These are phyloP conservation scores for Odontomyia ornata DNA, from an alignment of 2,888 invertebrate genomes.

Conservation along the genomic window DNA sequence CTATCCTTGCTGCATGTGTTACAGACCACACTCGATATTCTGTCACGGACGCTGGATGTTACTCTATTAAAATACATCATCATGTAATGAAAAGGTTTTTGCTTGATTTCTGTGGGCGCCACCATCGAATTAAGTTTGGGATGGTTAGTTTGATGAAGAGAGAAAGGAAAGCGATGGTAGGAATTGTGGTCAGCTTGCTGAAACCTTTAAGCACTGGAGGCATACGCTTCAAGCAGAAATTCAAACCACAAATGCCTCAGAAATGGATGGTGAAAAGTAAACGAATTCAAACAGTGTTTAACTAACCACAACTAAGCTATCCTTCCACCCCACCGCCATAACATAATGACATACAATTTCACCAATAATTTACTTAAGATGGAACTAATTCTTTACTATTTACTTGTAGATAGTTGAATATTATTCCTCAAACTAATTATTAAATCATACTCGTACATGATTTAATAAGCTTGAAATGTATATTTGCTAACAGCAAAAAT, in stretches of 20 bases:
- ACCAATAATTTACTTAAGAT: background rate
- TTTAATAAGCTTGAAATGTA: too few species aligned
- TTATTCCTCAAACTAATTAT: too few species aligned
- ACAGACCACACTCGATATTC: too few species aligned
- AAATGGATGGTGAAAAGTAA: constrained; percentile 35
- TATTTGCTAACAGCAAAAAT: too few species aligned
- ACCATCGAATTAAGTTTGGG: constrained; percentile 24
- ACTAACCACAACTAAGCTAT: constrained; percentile 49
- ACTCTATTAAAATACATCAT: constrained; percentile 47
- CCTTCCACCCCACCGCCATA: constrained; percentile 34
- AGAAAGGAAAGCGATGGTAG: background rate
- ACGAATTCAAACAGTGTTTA: constrained; percentile 46
- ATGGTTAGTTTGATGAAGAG: constrained; percentile 35
- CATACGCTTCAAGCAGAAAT: background rate
- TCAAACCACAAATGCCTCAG: constrained; percentile 26
- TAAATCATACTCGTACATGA: too few species aligned
- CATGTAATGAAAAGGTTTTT: constrained; percentile 47
- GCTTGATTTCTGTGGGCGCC: constrained; percentile 36
- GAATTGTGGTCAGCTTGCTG: constrained; percentile 4
- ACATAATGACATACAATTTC: background rate
- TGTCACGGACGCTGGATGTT: background rate
- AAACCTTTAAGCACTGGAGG: constrained; percentile 7
- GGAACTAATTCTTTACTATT: background rate
- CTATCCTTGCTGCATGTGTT: constrained; percentile 23
- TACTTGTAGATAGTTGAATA: too few species aligned